phyloP scores from a whole-genome alignment of 1,140 invertebrate genomes.

The Drosophila bocki region DNA sequence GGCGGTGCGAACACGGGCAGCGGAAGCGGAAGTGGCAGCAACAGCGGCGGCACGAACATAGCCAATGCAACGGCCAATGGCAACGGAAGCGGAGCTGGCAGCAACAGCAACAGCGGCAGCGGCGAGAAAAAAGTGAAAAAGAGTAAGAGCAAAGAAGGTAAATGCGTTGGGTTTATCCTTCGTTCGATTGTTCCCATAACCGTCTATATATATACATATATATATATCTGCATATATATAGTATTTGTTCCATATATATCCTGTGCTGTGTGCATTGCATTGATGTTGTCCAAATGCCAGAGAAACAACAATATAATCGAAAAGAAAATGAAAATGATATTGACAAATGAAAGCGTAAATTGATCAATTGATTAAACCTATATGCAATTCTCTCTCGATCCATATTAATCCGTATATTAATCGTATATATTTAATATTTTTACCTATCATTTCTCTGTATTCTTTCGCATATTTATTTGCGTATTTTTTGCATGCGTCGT shows the following conservation, averaged over 20 bases:
- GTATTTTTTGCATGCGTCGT: slow-evolving; percentile 78
- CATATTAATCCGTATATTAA: slow-evolving; percentile 50
- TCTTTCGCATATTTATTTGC: slow-evolving; percentile 77
- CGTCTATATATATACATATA: slow-evolving; percentile 23
- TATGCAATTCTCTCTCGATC: slow-evolving; percentile 33
- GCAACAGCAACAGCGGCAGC: slow-evolving; percentile 71
- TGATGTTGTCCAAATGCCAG: slow-evolving; percentile 26
- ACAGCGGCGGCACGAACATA: slow-evolving; percentile 22
- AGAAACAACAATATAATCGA: neutral
- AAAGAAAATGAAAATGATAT: neutral
- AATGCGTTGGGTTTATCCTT: slow-evolving; percentile 84
- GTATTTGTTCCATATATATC: slow-evolving; percentile 6
- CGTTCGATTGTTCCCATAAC: slow-evolving; percentile 63
- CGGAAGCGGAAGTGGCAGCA: neutral
- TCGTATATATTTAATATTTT: slow-evolving; percentile 49
- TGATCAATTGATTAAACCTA: slow-evolving; percentile 35
- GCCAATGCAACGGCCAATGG: slow-evolving; percentile 9
- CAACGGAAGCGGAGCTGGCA: slow-evolving; percentile 44
- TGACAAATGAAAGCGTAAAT: slow-evolving; percentile 19
- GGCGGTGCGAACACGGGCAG: neutral
- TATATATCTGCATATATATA: slow-evolving; percentile 34
- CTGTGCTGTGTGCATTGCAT: slow-evolving; percentile 28
- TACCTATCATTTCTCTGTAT: slow-evolving; percentile 70
- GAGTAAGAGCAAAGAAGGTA: slow-evolving; percentile 85
- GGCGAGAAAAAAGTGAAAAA: slow-evolving; percentile 85